A percentile compares a stretch with the other conserved stretches of the same genome.
phyloP scores from a whole-genome alignment of 1,140 invertebrate species.

The Agrypnia vestita region DNA sequence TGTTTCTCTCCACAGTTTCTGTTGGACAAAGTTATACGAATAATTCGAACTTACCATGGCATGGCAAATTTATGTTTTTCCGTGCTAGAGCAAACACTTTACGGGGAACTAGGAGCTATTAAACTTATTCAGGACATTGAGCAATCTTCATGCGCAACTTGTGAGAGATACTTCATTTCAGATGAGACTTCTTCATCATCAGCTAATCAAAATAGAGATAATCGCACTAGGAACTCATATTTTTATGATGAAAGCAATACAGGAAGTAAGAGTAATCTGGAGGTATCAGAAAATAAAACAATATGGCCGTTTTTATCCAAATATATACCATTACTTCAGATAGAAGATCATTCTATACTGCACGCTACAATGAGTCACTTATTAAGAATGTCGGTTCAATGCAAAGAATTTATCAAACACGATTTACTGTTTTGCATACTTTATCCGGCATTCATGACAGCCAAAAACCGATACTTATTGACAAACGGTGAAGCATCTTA shows the following conservation, averaged over 20 bases:
- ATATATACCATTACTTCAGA: conserved; percentile 74
- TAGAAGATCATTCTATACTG: conserved; percentile 74
- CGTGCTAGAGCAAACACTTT: conserved; percentile 76
- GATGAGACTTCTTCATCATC: conserved; percentile 29
- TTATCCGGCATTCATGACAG: conserved; percentile 76
- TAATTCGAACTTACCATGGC: conserved; percentile 65
- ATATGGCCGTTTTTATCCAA: conserved; percentile 75
- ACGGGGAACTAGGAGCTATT: conserved; percentile 73
- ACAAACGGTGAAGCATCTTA: conserved; percentile 70
- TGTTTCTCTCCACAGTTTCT: conserved; percentile 74
- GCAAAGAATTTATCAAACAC: conserved; percentile 72
- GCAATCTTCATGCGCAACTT: conserved; percentile 67
- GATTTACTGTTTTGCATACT: conserved; percentile 76
- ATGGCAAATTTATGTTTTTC: conserved; percentile 65
- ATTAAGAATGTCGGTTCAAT: conserved; percentile 74
- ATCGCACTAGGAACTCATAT: conserved; percentile 23
- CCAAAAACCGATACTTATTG: conserved; percentile 71
- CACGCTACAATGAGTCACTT: conserved; percentile 76
- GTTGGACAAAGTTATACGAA: conserved; percentile 67
- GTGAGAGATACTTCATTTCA: conserved; percentile 63
- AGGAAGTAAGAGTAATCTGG: background rate
- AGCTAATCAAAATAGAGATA: conserved; percentile 36
- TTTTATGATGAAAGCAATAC: conserved; percentile 34
- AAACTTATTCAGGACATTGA: conserved; percentile 56
- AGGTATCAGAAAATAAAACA: conserved; percentile 63